A percentile compares a stretch with the other conserved stretches of the same genome.
Conservation (phyloP, 2,888 invertebrate species). For the Scaptomyza flava region DNA sequence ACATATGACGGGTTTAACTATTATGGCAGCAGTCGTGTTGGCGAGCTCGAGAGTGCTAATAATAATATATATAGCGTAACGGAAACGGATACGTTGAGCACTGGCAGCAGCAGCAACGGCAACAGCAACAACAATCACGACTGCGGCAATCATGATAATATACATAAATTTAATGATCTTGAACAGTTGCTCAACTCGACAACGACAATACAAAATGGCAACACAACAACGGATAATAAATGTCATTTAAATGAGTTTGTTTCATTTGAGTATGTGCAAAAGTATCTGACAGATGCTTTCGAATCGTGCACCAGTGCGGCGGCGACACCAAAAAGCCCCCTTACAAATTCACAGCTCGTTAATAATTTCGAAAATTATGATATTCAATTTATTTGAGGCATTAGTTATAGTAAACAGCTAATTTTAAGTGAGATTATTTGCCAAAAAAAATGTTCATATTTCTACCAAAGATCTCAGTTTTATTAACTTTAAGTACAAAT, state of each 20-base stretch:
- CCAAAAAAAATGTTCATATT: constrained; percentile 22
- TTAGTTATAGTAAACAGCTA: neutral
- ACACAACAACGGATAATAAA: constrained; percentile 31
- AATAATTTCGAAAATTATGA: constrained; percentile 83
- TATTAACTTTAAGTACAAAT: constrained; percentile 33
- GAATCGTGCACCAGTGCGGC: constrained; percentile 45
- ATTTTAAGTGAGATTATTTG: constrained; percentile 20
- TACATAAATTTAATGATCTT: constrained; percentile 79
- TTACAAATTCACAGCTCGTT: constrained; percentile 48
- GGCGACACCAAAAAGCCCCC: constrained; percentile 39
- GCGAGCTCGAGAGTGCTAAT: constrained; percentile 8
- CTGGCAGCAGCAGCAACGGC: constrained; percentile 54
- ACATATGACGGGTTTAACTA: constrained; percentile 37
- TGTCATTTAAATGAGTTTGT: constrained; percentile 80
- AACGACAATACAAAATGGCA: neutral
- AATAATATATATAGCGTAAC: constrained; percentile 31
- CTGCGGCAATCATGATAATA: constrained; percentile 58
- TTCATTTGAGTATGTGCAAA: constrained; percentile 84
- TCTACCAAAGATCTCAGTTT: constrained; percentile 75
- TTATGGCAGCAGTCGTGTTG: constrained; percentile 15
- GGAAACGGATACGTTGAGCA: constrained; percentile 65
- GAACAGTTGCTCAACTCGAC: constrained; percentile 66
- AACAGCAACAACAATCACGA: constrained; percentile 32
- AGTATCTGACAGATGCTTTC: constrained; percentile 82
- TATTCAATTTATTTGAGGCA: constrained; percentile 77